Base-by-base conservation (phyloP, 92 coral and sea anemone genomes). In the Galaxea fascicularis region DNA sequence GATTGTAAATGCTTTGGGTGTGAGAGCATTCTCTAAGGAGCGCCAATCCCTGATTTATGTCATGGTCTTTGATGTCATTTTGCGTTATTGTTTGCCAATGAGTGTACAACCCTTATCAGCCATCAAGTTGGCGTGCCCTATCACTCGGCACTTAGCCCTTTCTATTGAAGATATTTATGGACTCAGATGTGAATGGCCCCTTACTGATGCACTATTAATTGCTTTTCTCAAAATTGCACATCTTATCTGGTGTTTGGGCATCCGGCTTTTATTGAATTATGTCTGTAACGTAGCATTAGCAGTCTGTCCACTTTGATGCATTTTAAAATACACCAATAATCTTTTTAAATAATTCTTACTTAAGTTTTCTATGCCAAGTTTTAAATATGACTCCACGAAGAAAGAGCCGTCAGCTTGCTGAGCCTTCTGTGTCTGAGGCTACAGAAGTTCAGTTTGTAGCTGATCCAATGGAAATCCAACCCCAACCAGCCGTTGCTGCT, bases 111-210 rank as follows among this genome's bases (percentile, higher is more conserved):
- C 77, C 2, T 24, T 72, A 72, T 28, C 77, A 25, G 77, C 77
- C 77, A 52, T 72, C 77, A 72, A 28, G 53, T 29, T 41, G 77
- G 31, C 77, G 58, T 52, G 77, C 77, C 77, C n/a, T 3, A 72
- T 72, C 53, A 72, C 53, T 72, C 77, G 58, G 77, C 77, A 72
- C 77, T 28, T 72, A 72, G 53, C 76, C 26, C 76, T 71, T 21
- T 56, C 62, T 56, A 56, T 56, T 56, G 62, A 56, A 56, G 62
- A 56, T 56, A 17, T 28, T 72, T 24, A 28, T 72, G 77, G 77
- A 72, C 77, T 72, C 77, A 72, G 77, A 72, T 35, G 26, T 41
- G 53, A 28, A 72, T 41, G 45, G 77, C 77, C 77, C 77, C n/a
- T 28, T 72, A 44, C 77, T 72, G 77, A 28, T 9, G 77, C 77